phyloP scores from a whole-genome alignment of 2,888 invertebrate genomes.

The Coelinius sp. region DNA sequence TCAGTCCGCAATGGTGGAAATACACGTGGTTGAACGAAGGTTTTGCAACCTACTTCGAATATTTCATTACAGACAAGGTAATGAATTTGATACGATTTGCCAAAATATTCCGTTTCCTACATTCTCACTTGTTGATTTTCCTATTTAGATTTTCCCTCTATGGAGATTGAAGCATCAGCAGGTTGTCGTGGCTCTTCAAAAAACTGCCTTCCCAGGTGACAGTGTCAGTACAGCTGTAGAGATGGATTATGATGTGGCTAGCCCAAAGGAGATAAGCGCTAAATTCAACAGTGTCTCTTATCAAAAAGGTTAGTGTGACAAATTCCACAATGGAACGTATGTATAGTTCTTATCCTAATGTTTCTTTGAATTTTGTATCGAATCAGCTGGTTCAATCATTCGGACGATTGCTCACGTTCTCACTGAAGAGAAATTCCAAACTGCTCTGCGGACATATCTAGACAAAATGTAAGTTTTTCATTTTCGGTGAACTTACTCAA shows the following conservation, averaged over 20 bases:
- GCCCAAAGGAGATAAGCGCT: conserved; percentile 71
- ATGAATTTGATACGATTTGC: conserved; percentile 15
- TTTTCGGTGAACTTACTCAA: conserved; percentile 64
- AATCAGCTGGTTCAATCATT: conserved; percentile 72
- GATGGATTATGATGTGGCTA: conserved; percentile 72
- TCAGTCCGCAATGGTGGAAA: conserved; percentile 68
- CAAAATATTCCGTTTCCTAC: not conserved
- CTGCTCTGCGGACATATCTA: conserved; percentile 63
- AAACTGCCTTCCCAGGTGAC: conserved; percentile 66
- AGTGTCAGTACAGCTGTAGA: conserved; percentile 71
- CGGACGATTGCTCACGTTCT: conserved; percentile 74
- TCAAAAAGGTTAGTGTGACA: conserved; percentile 73
- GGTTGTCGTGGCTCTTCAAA: conserved; percentile 70
- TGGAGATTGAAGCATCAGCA: conserved; percentile 74
- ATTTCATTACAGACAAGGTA: conserved; percentile 64
- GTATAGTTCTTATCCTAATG: not conserved
- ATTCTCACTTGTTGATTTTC: not conserved
- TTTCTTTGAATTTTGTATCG: not conserved
- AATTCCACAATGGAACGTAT: not conserved
- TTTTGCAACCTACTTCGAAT: conserved; percentile 73
- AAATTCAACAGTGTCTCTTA: conserved; percentile 77
- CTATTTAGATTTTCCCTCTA: conserved; percentile 36
- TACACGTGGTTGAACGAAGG: conserved; percentile 72
- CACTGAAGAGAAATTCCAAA: conserved; percentile 69
- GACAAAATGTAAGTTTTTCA: conserved; percentile 55